Evolutionary conservation across 1,140 invertebrate species (phyloP), one percentile per base, ranked within the genome.

Genomic region (Euschistus heros): DNA sequence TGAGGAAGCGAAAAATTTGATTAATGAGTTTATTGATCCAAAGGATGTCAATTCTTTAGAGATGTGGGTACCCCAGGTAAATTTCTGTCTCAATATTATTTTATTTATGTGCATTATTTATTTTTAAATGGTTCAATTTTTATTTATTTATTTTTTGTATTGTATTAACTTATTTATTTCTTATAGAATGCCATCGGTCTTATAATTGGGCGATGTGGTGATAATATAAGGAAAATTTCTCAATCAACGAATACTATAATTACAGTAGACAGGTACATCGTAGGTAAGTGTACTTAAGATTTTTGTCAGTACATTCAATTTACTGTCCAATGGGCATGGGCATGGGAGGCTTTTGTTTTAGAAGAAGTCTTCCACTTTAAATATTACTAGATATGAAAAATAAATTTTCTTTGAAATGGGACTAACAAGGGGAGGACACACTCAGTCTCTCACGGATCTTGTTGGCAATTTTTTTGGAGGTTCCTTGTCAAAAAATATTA

Each of bases 181-280:
- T 26, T 64, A 37, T 71, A 79, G 62, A 80, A 77, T 72, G 75
- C 80, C 66, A 78, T 83, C 66, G 84, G 84, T 6, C 79, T 80
- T 71, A 82, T 92, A 33, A 87, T 90, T 71, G 88, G 83, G 72
- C 71, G 81, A 44, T 80, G 81, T 67, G 88, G 87, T 17, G 84
- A 86, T 66, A 81, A 76, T 44, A 83, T 92, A 64, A 79, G 83
- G 65, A 74, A 82, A n/a, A 87, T 92, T 42, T 81, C 82, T 47
- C 79, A 79, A 65, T 69, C 71, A 3, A 84, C 85, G 18, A 82
- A 81, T 52, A 82, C 86, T 0, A 84, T 84, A 69, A 76, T 89
- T 0, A 80, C 74, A 64, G 71, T 88, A 22, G 78, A 79, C 17
- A 62, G 64, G 8, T 52, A 22, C 17, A 61, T 42, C 42, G 26